phyloP scores from a whole-genome alignment of 2,113 vertebrate species.

The Rhizomys pruinosus region DNA sequence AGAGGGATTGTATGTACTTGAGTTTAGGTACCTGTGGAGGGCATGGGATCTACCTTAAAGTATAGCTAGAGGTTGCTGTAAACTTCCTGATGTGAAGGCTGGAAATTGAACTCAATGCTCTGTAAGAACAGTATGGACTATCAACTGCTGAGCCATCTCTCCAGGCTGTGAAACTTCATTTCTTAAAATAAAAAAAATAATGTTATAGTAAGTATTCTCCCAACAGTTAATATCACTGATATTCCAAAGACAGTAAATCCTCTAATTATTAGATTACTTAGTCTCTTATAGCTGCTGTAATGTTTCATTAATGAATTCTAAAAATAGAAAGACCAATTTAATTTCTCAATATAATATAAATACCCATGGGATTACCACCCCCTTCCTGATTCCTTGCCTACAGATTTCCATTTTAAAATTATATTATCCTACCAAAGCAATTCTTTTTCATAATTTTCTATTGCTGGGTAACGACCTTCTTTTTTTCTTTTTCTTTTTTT shows the following conservation, averaged over 20 bases:
- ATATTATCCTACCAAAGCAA: too few species aligned
- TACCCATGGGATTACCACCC: background rate
- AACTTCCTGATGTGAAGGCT: background rate
- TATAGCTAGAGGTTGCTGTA: background rate
- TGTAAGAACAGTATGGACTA: background rate
- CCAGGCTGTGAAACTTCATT: background rate
- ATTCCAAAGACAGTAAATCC: background rate
- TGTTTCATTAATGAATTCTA: background rate
- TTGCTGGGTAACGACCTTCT: too few species aligned
- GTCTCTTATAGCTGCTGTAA: background rate
- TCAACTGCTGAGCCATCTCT: background rate
- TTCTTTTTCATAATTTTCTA: too few species aligned
- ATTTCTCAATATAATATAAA: background rate
- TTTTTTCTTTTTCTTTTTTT: too few species aligned
- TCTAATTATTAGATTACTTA: background rate
- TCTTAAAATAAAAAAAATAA: background rate
- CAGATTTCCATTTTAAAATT: background rate
- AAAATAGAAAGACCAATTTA: background rate
- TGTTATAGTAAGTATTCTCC: too few species aligned
- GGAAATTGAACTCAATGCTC: background rate
- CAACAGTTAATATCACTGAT: background rate
- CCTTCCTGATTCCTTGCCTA: background rate
- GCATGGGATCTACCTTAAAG: background rate
- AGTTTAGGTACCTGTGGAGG: too few species aligned
- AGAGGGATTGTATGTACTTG: too few species aligned